phyloP scores from a whole-genome alignment of 2,797 vertebrate genomes.

The Benthosema pterotum region DNA sequence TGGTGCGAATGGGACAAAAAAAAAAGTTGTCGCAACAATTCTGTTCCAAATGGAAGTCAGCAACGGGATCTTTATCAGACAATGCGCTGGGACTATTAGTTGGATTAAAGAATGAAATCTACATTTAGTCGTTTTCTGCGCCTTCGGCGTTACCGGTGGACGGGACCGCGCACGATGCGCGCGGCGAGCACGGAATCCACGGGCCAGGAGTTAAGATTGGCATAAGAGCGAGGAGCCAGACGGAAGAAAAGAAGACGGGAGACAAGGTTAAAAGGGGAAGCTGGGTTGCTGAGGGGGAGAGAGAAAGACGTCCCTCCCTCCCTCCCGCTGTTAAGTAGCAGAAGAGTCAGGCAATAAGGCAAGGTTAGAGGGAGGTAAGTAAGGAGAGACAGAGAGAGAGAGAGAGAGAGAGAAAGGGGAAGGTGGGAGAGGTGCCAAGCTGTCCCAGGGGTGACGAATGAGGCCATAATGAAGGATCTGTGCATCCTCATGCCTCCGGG shows the following conservation, averaged over 20 bases:
- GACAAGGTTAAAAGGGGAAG: conserved; percentile 33
- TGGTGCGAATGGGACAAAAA: too few species aligned
- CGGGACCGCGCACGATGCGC: too few species aligned
- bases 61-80: too few species aligned
- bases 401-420: conserved; percentile 18
- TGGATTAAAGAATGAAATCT: too few species aligned
- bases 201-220: too few species aligned
- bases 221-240: not conserved
- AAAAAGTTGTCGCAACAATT: too few species aligned
- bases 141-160: too few species aligned
- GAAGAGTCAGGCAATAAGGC: conserved; percentile 25
- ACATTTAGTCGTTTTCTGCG: too few species aligned
- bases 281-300: conserved; percentile 24
- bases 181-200: too few species aligned
- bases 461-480: conserved; percentile 79
- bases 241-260: not conserved
- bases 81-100: too few species aligned
- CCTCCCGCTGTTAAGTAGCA: conserved; percentile 41
- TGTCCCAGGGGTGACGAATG: conserved; percentile 78
- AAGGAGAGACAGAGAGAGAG: too few species aligned
- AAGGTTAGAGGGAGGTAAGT: conserved; percentile 50
- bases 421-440: conserved; percentile 60
- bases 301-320: conserved; percentile 22
- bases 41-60: too few species aligned
- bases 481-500: conserved; percentile 57